These are phyloP conservation scores for Esperia sulphurella DNA, from an alignment of 2,888 invertebrate species.

Conservation along the genomic window DNA sequence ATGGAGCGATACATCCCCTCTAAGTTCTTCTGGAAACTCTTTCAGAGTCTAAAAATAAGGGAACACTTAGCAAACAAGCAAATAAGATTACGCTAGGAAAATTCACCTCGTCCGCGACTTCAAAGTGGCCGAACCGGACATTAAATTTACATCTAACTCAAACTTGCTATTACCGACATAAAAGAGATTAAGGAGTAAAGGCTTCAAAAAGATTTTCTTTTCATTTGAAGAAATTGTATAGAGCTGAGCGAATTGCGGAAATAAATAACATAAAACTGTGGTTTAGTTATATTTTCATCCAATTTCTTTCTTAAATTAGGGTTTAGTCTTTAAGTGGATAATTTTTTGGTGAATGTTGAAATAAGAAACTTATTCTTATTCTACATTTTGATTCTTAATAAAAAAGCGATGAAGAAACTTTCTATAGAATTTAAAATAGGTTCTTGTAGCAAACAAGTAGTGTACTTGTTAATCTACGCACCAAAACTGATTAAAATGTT, in stretches of 20 bases:
- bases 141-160: constrained; percentile 17
- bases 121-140: constrained; percentile 17
- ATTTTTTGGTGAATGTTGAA: no score
- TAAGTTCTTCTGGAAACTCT: constrained; percentile 96
- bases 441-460: no score
- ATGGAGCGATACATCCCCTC: constrained; percentile 97
- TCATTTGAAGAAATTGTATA: constrained; percentile 22
- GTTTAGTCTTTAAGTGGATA: no score
- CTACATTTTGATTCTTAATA: no score
- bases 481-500: no score
- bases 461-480: no score
- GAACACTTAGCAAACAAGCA: constrained; percentile 3
- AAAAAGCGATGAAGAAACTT: no score
- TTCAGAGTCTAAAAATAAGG: constrained; percentile 87
- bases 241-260: constrained; percentile 12
- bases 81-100: constrained; percentile 3
- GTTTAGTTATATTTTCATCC: constrained; percentile 29
- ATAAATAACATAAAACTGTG: constrained; percentile 27
- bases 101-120: constrained; percentile 15
- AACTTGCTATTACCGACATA: constrained; percentile 11
- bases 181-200: constrained; percentile 18
- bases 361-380: no score
- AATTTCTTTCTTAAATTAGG: constrained; percentile 25
- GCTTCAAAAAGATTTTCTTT: constrained; percentile 23
- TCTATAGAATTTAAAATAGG: no score